Evolutionary conservation across 2,113 vertebrate species (phyloP).

Genomic region (Coregonus clupeaformis): DNA sequence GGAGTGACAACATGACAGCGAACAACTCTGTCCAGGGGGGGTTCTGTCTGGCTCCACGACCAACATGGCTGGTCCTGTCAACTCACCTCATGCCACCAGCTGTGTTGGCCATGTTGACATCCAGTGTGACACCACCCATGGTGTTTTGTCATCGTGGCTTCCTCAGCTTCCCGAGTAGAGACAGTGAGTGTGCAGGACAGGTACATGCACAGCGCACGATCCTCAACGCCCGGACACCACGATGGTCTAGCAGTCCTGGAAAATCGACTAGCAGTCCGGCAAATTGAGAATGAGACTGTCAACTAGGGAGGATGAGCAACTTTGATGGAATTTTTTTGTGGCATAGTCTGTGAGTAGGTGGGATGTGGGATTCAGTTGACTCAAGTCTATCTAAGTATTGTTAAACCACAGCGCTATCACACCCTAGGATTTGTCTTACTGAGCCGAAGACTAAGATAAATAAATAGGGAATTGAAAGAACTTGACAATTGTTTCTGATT

Average conservation of each 20-base stretch:
- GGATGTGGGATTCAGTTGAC: no score
- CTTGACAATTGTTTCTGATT: no score
- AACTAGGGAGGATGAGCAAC: no score
- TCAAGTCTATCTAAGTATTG: no score
- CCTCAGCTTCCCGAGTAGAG: conserved; percentile 4
- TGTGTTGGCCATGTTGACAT: conserved; percentile 12
- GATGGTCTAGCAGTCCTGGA: background rate
- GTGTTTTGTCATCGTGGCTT: conserved; percentile 18
- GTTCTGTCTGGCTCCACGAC: no score
- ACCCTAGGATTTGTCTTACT: no score
- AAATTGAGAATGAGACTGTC: no score
- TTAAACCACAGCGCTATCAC: no score
- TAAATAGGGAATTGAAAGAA: background rate
- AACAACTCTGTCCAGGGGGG: background rate
- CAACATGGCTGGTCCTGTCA: conserved; percentile 20
- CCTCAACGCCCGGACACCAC: background rate
- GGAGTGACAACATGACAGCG: background rate
- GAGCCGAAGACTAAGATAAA: background rate
- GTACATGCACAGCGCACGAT: background rate
- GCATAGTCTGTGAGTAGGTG: no score
- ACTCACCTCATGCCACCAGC: conserved; percentile 22
- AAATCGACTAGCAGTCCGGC: background rate
- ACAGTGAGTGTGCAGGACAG: conserved; percentile 7
- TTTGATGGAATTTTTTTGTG: no score
- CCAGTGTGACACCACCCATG: conserved; percentile 31